phyloP scores from a whole-genome alignment of 2,797 vertebrate species.

The Dromococcyx pavoninus region DNA sequence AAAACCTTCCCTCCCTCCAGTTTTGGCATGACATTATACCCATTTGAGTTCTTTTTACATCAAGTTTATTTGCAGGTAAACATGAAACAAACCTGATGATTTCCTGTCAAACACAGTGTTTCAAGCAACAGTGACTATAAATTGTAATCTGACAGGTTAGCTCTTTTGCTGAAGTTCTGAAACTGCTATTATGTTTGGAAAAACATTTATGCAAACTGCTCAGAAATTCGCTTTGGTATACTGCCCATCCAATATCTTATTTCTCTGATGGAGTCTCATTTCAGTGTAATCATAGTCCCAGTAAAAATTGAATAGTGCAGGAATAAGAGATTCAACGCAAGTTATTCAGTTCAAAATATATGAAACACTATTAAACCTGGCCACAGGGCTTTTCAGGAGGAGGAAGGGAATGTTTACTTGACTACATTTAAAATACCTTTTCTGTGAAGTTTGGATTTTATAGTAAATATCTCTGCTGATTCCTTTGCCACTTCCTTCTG shows the following conservation, averaged over 20 bases:
- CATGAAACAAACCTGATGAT: neutral
- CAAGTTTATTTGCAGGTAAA: neutral
- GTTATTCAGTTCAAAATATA: constrained; percentile 38
- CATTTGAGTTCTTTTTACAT: neutral
- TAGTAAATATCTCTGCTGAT: neutral
- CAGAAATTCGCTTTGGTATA: constrained; percentile 55
- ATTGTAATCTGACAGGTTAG: constrained; percentile 30
- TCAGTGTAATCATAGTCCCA: constrained; percentile 63
- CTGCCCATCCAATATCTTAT: constrained; percentile 59
- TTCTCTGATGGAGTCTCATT: constrained; percentile 59
- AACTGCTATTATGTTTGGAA: neutral
- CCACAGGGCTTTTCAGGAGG: neutral
- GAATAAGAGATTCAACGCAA: constrained; percentile 21
- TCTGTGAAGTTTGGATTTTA: neutral
- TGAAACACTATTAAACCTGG: constrained; percentile 20
- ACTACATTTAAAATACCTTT: neutral
- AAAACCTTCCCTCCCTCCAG: neutral
- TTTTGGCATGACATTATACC: neutral
- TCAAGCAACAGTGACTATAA: constrained; percentile 22
- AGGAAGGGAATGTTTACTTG: neutral
- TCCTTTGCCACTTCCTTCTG: neutral
- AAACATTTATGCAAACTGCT: constrained; percentile 64
- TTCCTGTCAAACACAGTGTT: constrained; percentile 7
- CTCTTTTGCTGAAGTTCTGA: neutral
- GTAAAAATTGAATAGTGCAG: constrained; percentile 38